Evolutionary conservation across 2,888 invertebrate genomes (phyloP), one percentile per base, ranked within the genome.

Genomic region (Nemotelus pantherinus): DNA sequence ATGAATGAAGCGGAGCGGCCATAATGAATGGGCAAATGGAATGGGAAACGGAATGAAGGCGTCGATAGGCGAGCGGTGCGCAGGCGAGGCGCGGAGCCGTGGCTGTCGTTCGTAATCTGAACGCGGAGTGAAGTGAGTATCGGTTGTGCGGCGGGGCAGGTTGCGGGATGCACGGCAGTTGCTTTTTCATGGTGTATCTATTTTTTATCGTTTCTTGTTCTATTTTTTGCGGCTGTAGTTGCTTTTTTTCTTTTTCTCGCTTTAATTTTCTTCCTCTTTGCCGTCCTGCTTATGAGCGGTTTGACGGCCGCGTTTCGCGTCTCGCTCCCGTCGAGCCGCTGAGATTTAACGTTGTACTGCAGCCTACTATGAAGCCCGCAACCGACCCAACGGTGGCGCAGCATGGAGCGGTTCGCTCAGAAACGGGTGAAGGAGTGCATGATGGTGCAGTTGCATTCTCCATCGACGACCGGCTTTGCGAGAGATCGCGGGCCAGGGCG

Each of bases 21-120:
- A 81, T 81, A 78, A 81, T 81, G 81, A 81, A 81, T 81, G 81
- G 79, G 77, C 63, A 44, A 72, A 47, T 58, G 72, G 72, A 72
- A 72, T 60, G 60, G 72, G 60, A 57, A 72, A 72, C 72, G 72
- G 48, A 72, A 60, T 60, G 72, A 72, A 72, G 72, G 60, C 72
- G 58, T 43, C 58, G 58, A 57, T 72, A 39, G 58, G 44, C n/a
- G 25, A 3, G 39, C 60, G 58, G 45, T 3, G 44, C 25, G 72
- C 10, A 39, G 57, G 9, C 58, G 55, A 44, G 53, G 71, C 45
- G 57, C 45, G 71, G 45, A 3, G 58, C 4, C 55, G 55, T 39
- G 25, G 58, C 25, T 60, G 43, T 58, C 72, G 58, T 72, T 7
- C 58, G 25, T 55, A 55, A 55, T 43, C 70, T 50, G 50, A 67